Base-by-base conservation (phyloP, 2,113 vertebrate species). In the Archocentrus centrarchus region DNA sequence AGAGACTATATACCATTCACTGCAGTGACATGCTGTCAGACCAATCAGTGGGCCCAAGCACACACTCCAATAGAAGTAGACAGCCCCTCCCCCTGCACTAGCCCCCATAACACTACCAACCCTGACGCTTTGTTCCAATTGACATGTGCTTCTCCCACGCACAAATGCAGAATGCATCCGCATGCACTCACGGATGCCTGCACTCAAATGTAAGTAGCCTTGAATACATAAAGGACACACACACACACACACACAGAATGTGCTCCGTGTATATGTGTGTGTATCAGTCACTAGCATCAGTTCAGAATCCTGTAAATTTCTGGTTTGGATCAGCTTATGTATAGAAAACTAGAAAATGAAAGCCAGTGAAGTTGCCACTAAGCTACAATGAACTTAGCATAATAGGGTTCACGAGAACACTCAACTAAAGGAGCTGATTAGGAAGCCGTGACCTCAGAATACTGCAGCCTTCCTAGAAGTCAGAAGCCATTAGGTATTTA, bases 401-500 rank as follows among this genome's bases (percentile, higher is more conserved):
- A 88, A 86, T 66, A 76, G 27, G 77, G 76, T 89, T 84, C 87
- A 86, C 83, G 80, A 89, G 62, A 80, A 32, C 79, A 85, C 85
- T 84, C 84, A 77, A 85, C 80, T 86, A 79, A 39, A 85, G 76
- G 82, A 88, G 79, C 86, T 86, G 92, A 93, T 94, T 93, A 93
- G 76, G 66, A 82, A 79, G 76, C 77, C 75, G 41, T 88, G 88
- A 89, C 90, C 89, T 88, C 55, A 89, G 80, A 88, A 81, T 77
- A 55, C 83, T 75, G 85, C 82, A 82, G 85, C 82, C 86, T 95
- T 95, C 94, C 91, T 89, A 95, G 94, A 95, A 95, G 84, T 90
- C 89, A 88, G 82, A 85, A 91, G 86, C 87, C 88, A 91, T 93
- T 88, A 88, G 88, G 89, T 94, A 94, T 95, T 94, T 94, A 92